Evolutionary conservation across 2,888 invertebrate species (phyloP).

Genomic region (Clanis bilineata): DNA sequence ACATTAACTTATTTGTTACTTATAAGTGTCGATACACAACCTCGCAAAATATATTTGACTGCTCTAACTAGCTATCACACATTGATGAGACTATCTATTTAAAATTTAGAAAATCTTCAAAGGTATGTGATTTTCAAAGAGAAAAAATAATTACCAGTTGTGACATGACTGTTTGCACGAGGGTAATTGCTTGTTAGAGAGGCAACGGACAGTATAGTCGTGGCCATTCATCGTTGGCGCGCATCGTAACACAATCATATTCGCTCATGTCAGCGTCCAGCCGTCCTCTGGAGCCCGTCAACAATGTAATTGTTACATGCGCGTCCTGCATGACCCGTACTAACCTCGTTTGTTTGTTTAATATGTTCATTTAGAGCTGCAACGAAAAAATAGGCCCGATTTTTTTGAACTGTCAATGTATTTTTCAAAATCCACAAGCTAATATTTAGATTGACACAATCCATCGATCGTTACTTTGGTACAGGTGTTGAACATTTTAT

Average conservation of each 20-base stretch:
- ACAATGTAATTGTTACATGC: not conserved
- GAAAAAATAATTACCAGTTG: not conserved
- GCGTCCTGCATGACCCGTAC: no score
- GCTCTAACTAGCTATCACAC: no score
- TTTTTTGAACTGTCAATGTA: not conserved
- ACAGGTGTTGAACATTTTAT: not conserved
- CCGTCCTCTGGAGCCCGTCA: not conserved
- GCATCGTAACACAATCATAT: slow-evolving; percentile 3
- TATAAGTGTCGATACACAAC: no score
- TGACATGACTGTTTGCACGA: not conserved
- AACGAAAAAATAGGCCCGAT: not conserved
- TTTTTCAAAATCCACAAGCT: not conserved
- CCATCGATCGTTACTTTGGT: not conserved
- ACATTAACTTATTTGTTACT: no score
- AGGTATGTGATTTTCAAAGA: not conserved
- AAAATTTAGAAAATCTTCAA: no score
- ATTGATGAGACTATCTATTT: no score
- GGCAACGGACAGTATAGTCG: slow-evolving; percentile 2
- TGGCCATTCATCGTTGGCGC: not conserved
- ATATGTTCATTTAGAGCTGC: not conserved
- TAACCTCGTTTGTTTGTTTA: slow-evolving; percentile 4
- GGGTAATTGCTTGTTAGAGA: slow-evolving; percentile 7
- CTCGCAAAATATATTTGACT: no score
- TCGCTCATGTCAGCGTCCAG: not conserved
- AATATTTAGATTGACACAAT: not conserved